Conservation (phyloP, 2,113 vertebrate genomes). For the Ovis aries region DNA sequence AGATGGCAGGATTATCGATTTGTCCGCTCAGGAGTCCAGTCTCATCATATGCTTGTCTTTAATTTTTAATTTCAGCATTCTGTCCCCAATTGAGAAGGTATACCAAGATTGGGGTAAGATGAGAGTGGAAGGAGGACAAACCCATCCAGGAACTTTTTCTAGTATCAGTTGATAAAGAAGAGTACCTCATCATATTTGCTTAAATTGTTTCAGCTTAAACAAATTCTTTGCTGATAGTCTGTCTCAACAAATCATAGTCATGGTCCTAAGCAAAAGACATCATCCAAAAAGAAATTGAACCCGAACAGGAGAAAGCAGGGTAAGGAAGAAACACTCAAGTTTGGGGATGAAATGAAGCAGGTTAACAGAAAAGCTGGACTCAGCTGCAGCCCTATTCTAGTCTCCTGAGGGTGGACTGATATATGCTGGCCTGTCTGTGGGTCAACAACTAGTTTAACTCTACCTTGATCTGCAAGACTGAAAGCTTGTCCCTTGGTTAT, state of each 20-base stretch:
- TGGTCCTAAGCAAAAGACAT: slow-evolving; percentile 48
- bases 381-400: slow-evolving; percentile 54
- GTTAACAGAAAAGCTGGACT: slow-evolving; percentile 68
- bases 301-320: slow-evolving; percentile 6
- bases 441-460: slow-evolving; percentile 80
- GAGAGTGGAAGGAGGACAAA: background rate
- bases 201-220: background rate
- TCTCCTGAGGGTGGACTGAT: slow-evolving; percentile 71
- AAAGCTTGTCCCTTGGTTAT: slow-evolving; percentile 57
- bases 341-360: slow-evolving; percentile 58
- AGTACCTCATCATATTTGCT: background rate
- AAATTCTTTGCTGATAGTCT: background rate
- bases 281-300: slow-evolving; percentile 44
- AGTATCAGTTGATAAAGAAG: background rate
- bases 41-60: background rate
- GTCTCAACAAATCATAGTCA: slow-evolving; percentile 17
- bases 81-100: background rate
- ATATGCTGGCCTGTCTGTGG: slow-evolving; percentile 76
- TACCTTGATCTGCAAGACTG: slow-evolving; percentile 77
- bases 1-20: slow-evolving; percentile 9
- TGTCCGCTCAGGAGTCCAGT: background rate
- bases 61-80: slow-evolving; percentile 30
- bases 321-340: slow-evolving; percentile 49
- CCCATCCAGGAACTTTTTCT: background rate
- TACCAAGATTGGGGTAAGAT: background rate